These are phyloP conservation scores for Danaus plexippus DNA, from an alignment of 1,140 invertebrate species.

Conservation along the genomic window DNA sequence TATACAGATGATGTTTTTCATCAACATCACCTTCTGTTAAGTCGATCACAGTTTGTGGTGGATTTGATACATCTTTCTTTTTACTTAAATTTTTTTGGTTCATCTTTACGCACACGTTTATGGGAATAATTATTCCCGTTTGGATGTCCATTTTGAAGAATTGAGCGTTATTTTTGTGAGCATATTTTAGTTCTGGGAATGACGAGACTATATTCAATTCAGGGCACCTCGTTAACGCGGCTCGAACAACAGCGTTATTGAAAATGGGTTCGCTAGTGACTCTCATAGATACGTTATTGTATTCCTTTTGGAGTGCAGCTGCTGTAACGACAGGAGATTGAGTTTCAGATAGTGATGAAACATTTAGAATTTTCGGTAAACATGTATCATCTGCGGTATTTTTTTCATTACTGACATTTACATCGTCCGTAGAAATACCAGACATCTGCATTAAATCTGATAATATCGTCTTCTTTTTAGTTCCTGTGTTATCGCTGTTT, in stretches of 20 bases:
- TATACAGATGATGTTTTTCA: no score
- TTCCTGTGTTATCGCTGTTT: neutral
- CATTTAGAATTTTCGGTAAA: no score
- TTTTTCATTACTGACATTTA: neutral
- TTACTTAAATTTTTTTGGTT: conserved; percentile 10
- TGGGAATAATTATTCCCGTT: conserved; percentile 30
- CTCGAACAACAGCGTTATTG: conserved; percentile 4
- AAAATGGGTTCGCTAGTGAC: neutral
- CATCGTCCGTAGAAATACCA: conserved; percentile 52
- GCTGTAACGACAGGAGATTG: neutral
- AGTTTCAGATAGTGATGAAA: neutral
- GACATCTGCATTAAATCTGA: conserved; percentile 68
- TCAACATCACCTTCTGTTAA: conserved; percentile 22
- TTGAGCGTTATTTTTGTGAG: conserved; percentile 25
- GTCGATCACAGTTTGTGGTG: conserved; percentile 30
- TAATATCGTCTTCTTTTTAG: conserved; percentile 39
- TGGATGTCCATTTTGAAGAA: conserved; percentile 47
- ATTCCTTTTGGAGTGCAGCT: no score
- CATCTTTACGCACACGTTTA: conserved; percentile 38
- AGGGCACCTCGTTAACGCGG: conserved; percentile 16
- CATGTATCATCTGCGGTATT: no score
- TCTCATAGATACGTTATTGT: no score
- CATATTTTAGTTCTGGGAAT: conserved; percentile 41
- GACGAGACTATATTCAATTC: conserved; percentile 35
- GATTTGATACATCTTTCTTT: conserved; percentile 4